Evolutionary conservation across 2,113 vertebrate species (phyloP).

Genomic region (Zosterops pallidus): DNA sequence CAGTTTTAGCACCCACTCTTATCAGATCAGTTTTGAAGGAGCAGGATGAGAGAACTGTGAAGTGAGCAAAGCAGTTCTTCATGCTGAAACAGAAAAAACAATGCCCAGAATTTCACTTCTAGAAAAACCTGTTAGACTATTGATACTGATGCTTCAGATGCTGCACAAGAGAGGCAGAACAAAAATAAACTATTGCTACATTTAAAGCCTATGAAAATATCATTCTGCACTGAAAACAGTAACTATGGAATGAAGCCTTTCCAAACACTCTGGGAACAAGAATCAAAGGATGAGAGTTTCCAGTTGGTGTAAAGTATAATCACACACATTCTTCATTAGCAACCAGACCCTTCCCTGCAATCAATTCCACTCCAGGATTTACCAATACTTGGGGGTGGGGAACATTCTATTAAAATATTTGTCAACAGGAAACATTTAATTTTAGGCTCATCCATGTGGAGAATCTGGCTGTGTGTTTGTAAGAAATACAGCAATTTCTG

Average conservation of each 20-base stretch:
- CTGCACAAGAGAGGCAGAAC: background rate
- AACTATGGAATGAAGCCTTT: background rate
- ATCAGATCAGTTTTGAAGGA: slow-evolving; percentile 48
- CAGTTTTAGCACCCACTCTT: slow-evolving; percentile 38
- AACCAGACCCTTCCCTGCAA: background rate
- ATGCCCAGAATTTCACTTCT: background rate
- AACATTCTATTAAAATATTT: background rate
- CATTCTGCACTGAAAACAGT: background rate
- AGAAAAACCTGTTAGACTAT: background rate
- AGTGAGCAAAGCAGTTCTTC: background rate
- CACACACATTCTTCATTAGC: background rate
- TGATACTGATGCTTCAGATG: background rate
- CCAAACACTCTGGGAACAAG: background rate
- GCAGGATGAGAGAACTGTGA: background rate
- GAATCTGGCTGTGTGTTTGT: background rate
- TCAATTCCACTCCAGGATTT: background rate
- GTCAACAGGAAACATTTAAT: background rate
- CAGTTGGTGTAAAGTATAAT: background rate
- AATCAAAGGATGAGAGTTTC: background rate
- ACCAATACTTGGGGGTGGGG: background rate
- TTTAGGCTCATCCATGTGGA: background rate
- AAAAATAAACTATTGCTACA: background rate
- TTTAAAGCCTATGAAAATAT: background rate
- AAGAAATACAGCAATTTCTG: background rate
- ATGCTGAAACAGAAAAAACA: background rate